Evolutionary conservation across 2,797 vertebrate species (phyloP).

Genomic region (Acipenser oxyrinchus): DNA sequence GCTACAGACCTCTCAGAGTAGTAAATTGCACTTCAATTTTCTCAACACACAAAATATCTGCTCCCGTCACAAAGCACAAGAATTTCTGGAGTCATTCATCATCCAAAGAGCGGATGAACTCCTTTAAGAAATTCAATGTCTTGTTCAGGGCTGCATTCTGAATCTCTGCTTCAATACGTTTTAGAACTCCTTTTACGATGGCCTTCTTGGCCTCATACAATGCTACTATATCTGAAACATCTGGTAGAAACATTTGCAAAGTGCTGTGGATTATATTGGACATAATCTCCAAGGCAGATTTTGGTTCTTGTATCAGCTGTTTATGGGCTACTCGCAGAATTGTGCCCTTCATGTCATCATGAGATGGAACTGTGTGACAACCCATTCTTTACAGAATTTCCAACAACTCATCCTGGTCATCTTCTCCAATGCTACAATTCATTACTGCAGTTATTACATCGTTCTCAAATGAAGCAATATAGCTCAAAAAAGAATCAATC

Average conservation of each 20-base stretch:
- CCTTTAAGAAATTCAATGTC: not conserved
- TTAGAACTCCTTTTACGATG: not conserved
- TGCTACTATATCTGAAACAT: too few species aligned
- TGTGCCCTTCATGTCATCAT: too few species aligned
- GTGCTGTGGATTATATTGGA: too few species aligned
- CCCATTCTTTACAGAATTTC: not conserved
- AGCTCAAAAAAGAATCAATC: not conserved
- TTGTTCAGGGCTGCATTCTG: not conserved
- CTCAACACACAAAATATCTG: not conserved
- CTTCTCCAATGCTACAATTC: not conserved
- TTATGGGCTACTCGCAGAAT: not conserved
- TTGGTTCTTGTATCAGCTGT: not conserved
- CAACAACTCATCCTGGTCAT: not conserved
- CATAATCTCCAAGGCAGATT: too few species aligned
- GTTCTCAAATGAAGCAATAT: not conserved
- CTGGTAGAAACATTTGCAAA: too few species aligned
- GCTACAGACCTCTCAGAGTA: not conserved
- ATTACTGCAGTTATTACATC: not conserved
- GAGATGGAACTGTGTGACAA: not conserved
- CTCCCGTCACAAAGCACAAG: not conserved
- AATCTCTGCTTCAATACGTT: not conserved
- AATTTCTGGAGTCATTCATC: not conserved
- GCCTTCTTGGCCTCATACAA: not conserved
- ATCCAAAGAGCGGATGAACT: not conserved
- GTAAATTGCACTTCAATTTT: constrained; percentile 4